phyloP scores from a whole-genome alignment of 2,797 vertebrate species.

The Potorous gilbertii region DNA sequence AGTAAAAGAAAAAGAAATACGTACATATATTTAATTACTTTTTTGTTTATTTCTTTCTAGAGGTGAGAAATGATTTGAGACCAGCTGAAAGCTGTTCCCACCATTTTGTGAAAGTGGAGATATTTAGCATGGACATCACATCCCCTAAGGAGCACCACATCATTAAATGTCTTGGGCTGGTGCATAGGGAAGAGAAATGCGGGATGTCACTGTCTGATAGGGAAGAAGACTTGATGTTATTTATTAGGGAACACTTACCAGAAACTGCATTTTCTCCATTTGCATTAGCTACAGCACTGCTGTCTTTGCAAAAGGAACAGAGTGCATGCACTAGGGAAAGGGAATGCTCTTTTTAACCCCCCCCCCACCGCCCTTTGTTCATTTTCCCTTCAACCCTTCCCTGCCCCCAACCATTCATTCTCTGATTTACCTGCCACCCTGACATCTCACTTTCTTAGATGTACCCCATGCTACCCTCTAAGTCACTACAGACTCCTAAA shows the following conservation, averaged over 20 bases:
- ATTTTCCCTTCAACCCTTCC: background rate
- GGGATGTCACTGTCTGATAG: conserved; percentile 85
- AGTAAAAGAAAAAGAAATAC: background rate
- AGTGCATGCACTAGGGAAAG: background rate
- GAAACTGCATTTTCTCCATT: conserved; percentile 84
- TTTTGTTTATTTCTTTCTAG: conserved; percentile 22
- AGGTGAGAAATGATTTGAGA: conserved; percentile 34
- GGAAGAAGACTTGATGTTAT: conserved; percentile 83
- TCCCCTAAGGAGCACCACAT: conserved; percentile 82
- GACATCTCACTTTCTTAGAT: background rate
- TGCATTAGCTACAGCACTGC: conserved; percentile 76
- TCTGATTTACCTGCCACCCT: background rate
- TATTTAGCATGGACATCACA: conserved; percentile 83
- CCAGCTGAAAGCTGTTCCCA: conserved; percentile 65
- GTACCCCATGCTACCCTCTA: background rate
- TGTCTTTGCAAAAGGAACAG: conserved; percentile 12
- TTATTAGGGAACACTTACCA: conserved; percentile 85
- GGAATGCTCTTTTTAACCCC: accelerated
- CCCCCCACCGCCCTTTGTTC: accelerated
- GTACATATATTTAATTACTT: background rate
- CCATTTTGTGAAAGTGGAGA: conserved; percentile 79
- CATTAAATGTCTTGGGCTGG: conserved; percentile 86
- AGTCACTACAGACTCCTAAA: background rate
- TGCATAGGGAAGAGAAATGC: conserved; percentile 82
- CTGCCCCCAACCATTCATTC: background rate